Base-by-base conservation (phyloP, 1,140 invertebrate species). In the Paracyclopina nana region DNA sequence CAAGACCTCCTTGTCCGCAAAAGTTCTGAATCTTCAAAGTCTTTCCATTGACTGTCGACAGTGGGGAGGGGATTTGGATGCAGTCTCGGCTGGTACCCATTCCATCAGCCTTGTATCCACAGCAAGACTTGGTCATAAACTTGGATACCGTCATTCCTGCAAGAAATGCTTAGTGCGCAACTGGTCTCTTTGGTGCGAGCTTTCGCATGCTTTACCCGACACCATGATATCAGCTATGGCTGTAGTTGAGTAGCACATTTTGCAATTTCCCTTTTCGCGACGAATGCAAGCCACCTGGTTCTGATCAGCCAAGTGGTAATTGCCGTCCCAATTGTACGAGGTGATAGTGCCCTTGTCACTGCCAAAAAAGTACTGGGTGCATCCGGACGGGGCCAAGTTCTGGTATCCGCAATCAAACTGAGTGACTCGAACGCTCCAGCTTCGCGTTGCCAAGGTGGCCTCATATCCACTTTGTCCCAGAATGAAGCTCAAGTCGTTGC, bases 301-400 rank as follows among this genome's bases (percentile, higher is more conserved):
- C 41, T 56, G 53, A 22, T 57, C 55, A 45, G 57, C 57, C 16
- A 57, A 46, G 42, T 61, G 58, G 31, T 52, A 38, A 25, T 42
- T 52, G 8, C 59, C 58, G 30, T 60, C 57, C 49, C 50, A 61
- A 44, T 61, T 61, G 48, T 58, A 61, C 4, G 58, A 58, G 42
- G 58, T 57, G 3, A 61, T 51, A 1, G 52, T 52, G 1, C 60
- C 60, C 14, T 42, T 53, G 34, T 54, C 27, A 42, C 40, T 55
- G 0, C 53, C 54, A 12, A 57, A 34, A 45, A 49, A 60, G 44
- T 58, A 61, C 51, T 61, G 60, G 18, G 57, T 58, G 48, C 60
- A 61, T 24, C 60, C 60, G 44, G 54, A 54, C 4, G 60, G 60
- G 40, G 60, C 60, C 58, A 20, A 16, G 26, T 27, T 46, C 6